These are phyloP conservation scores for Onychostoma macrolepis DNA, from an alignment of 2,113 vertebrate species.

Conservation along the genomic window DNA sequence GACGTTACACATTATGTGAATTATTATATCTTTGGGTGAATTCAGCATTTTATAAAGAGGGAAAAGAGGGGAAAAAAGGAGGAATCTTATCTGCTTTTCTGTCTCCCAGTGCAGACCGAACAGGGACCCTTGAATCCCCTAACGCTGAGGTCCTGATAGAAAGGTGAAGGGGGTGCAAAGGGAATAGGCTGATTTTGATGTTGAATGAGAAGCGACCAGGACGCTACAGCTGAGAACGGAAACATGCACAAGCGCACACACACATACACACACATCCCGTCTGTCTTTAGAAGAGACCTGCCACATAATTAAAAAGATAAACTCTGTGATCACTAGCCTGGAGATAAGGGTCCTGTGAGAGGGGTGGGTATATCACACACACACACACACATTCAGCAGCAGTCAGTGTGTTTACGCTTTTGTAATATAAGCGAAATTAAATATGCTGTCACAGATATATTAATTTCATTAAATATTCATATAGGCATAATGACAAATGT, in stretches of 20 bases:
- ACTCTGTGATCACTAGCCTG: conserved; percentile 67
- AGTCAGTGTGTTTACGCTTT: conserved; percentile 48
- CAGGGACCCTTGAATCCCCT: conserved; percentile 54
- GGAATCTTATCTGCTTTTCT: conserved; percentile 70
- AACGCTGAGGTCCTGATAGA: conserved; percentile 69
- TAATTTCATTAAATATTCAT: conserved; percentile 57
- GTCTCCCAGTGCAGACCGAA: conserved; percentile 59
- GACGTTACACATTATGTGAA: background rate
- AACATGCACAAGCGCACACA: conserved; percentile 11
- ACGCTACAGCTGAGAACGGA: conserved; percentile 38
- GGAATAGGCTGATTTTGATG: conserved; percentile 38
- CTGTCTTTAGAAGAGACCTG: conserved; percentile 71
- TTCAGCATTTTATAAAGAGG: background rate
- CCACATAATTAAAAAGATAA: conserved; percentile 81
- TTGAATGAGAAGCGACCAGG: conserved; percentile 37
- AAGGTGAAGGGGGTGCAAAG: conserved; percentile 62
- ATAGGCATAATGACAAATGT: conserved; percentile 37
- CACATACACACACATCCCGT: conserved; percentile 4
- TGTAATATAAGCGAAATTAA: conserved; percentile 50
- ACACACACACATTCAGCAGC: conserved; percentile 22
- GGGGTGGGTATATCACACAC: conserved; percentile 43
- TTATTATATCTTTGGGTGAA: background rate
- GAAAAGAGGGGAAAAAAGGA: no score
- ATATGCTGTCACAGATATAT: conserved; percentile 52
- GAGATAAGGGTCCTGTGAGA: conserved; percentile 77